Percentiles rank a stretch among this genome's conserved stretches.
phyloP scores from a whole-genome alignment of 1,140 invertebrate species.

The Sycophila sp. region DNA sequence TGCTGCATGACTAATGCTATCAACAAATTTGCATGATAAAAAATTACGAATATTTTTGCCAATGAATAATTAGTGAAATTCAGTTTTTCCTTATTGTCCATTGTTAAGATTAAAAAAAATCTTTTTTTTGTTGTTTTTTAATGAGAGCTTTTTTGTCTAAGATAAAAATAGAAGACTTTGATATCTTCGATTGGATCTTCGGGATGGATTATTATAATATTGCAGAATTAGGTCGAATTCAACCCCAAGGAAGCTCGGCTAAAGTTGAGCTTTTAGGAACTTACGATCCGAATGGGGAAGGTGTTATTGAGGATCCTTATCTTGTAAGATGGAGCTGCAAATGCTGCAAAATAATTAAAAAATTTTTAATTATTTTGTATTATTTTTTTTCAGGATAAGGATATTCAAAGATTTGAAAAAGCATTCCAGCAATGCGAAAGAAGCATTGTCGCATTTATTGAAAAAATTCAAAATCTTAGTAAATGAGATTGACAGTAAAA shows the following conservation, averaged over 20 bases:
- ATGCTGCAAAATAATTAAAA: neutral
- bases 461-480: too few species aligned
- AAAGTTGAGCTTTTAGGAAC: constrained; percentile 81
- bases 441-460: constrained; percentile 74
- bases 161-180: constrained; percentile 79
- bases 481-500: too few species aligned
- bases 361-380: constrained; percentile 32
- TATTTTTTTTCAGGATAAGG: constrained; percentile 67
- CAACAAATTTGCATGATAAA: neutral
- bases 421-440: constrained; percentile 77
- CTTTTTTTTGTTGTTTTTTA: neutral
- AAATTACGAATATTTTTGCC: too few species aligned
- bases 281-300: constrained; percentile 81
- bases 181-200: constrained; percentile 85
- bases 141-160: constrained; percentile 27
- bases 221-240: constrained; percentile 70
- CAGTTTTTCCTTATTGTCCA: too few species aligned
- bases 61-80: neutral
- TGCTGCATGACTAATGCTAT: too few species aligned
- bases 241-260: constrained; percentile 73
- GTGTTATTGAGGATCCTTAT: constrained; percentile 88
- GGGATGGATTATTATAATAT: constrained; percentile 92
- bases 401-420: constrained; percentile 75
- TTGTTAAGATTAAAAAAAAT: neutral
- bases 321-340: constrained; percentile 71